Evolutionary conservation across 2,888 invertebrate species (phyloP), one percentile per base, ranked within the genome.

Genomic region (Tachystola acroxantha): DNA sequence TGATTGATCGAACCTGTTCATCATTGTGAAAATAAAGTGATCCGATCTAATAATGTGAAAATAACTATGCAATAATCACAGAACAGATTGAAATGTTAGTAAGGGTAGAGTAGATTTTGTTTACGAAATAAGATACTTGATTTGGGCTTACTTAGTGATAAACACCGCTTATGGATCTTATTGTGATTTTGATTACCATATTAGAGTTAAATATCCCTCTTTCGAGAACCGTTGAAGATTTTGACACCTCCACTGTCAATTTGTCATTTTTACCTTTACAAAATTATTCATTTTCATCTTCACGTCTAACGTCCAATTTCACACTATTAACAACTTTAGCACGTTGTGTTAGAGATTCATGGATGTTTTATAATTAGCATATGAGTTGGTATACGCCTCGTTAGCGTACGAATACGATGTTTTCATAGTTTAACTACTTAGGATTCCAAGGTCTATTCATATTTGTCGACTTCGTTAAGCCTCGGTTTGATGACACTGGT

Each of bases 391-490:
- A n/a, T 13, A n/a, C 14, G 6, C 5, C 14, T 14, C n/a, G 29
- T 29, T 29, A 29, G 16, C 29, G 14, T 14, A 29, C 13, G n/a
- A 29, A 13, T 29, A 16, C 29, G 3, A 11, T 29, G n/a, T 29
- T 35, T 16, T 20, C 29, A 29, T 29, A 29, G 10, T 28, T 13
- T 24, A 16, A 37, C 38, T 29, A 41, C 39, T 39, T 35, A 32
- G 14, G 32, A 28, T 31, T 37, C 33, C 41, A 41, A 41, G 41
- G 44, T 26, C 39, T 37, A 36, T 32, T 5, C 7, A 36, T 25
- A 10, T 43, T 19, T 20, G 22, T 25, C 36, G 14, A 24, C 10
- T 34, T 30, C 30, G 10, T 6, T 7, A 25, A 39, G 34, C 34
- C 36, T 13, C 22, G 27, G 39, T 32, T 35, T 35, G 31, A 35